These are phyloP conservation scores for Cactoblastis cactorum DNA, from an alignment of 2,888 invertebrate genomes.

Conservation along the genomic window DNA sequence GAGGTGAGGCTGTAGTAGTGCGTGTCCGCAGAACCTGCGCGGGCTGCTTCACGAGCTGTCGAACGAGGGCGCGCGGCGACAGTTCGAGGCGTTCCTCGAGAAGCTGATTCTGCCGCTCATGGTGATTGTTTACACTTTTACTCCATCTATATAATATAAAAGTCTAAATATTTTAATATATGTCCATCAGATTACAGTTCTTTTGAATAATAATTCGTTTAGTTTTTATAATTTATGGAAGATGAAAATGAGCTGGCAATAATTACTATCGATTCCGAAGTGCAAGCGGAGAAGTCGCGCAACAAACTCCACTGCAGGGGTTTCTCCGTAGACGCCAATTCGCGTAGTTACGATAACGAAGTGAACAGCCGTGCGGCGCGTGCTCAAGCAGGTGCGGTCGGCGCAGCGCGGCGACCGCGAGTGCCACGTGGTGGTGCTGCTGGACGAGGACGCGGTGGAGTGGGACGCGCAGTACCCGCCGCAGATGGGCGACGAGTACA, in stretches of 20 bases:
- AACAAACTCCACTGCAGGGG: too few species aligned
- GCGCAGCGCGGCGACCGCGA: constrained; percentile 95
- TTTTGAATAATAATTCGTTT: too few species aligned
- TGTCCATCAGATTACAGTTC: too few species aligned
- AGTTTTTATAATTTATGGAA: too few species aligned
- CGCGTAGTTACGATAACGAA: too few species aligned
- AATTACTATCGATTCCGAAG: too few species aligned
- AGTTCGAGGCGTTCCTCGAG: constrained; percentile 98
- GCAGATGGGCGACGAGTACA: constrained; percentile 99
- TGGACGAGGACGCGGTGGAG: constrained; percentile 97
- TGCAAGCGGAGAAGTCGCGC: too few species aligned
- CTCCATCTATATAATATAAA: too few species aligned
- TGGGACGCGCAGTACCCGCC: constrained; percentile 99
- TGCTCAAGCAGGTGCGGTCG: constrained; percentile 68
- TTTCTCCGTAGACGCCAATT: too few species aligned
- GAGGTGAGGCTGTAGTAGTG: constrained; percentile 2
- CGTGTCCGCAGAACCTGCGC: constrained; percentile 89
- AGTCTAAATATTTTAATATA: too few species aligned
- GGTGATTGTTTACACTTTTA: constrained; percentile 75
- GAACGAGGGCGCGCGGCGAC: constrained; percentile 98
- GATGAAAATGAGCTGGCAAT: too few species aligned
- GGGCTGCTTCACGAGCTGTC: constrained; percentile 98
- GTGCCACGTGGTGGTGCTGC: constrained; percentile 95
- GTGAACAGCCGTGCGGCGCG: too few species aligned
- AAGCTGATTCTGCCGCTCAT: constrained; percentile 96